Evolutionary conservation across 2,888 invertebrate genomes (phyloP).

Genomic region (Drosophila macrospina): DNA sequence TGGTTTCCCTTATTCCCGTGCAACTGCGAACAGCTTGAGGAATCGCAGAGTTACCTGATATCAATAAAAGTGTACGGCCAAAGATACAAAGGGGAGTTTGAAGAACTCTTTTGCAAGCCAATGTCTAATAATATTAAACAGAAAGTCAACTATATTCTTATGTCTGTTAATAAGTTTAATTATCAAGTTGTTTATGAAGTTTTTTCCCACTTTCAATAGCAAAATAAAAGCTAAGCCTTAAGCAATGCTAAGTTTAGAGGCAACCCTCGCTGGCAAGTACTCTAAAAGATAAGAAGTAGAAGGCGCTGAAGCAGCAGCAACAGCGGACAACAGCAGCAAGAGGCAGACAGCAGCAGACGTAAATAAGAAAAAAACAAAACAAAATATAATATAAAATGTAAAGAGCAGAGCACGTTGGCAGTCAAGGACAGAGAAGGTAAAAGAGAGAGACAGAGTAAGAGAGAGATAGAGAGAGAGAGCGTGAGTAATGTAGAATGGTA

Average conservation of each 20-base stretch:
- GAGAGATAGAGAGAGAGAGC: background rate
- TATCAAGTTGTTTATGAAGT: no score
- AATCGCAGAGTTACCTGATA: constrained; percentile 64
- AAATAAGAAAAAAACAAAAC: constrained; percentile 18
- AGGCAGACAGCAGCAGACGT: constrained; percentile 37
- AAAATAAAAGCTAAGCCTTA: background rate
- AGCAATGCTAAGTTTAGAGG: background rate
- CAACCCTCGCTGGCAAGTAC: constrained; percentile 36
- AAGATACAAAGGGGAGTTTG: constrained; percentile 13
- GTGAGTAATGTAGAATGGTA: constrained; percentile 19
- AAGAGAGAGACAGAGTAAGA: background rate
- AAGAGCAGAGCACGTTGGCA: constrained; percentile 23
- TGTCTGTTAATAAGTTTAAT: background rate
- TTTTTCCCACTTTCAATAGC: background rate
- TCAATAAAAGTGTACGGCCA: constrained; percentile 63
- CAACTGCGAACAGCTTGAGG: constrained; percentile 37
- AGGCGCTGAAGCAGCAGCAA: constrained; percentile 32
- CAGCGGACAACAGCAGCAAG: constrained; percentile 25
- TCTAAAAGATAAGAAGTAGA: constrained; percentile 35
- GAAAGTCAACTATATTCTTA: background rate
- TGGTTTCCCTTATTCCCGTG: constrained; percentile 34
- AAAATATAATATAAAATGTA: constrained; percentile 18
- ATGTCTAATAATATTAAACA: background rate
- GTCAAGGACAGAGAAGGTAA: constrained; percentile 36
- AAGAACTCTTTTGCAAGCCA: no score